Evolutionary conservation across 2,113 vertebrate genomes (phyloP).

Genomic region (Platichthys stellatus): DNA sequence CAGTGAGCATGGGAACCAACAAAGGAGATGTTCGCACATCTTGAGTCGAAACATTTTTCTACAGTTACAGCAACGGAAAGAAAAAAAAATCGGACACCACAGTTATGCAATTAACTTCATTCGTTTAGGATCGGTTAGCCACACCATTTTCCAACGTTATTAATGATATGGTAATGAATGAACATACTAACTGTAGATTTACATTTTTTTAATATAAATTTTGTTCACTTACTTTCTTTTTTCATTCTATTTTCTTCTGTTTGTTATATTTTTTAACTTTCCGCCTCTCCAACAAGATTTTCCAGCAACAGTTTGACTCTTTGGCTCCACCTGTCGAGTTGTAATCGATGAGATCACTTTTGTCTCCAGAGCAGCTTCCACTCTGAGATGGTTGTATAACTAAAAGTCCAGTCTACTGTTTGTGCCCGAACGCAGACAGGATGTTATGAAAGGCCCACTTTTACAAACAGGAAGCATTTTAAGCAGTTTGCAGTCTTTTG

Average conservation of each 20-base stretch:
- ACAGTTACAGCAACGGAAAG: background rate
- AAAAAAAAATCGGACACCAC: background rate
- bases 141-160: background rate
- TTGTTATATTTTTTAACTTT: background rate
- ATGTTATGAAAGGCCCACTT: conserved; percentile 63
- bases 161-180: background rate
- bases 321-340: conserved; percentile 20
- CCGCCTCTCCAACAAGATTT: background rate
- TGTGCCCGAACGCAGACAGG: conserved; percentile 55
- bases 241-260: background rate
- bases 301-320: background rate
- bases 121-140: background rate
- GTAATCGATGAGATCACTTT: conserved; percentile 10
- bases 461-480: conserved; percentile 74
- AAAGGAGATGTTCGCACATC: background rate
- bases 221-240: background rate
- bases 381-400: conserved; percentile 46
- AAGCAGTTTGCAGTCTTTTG: conserved; percentile 58
- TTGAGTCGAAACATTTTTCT: background rate
- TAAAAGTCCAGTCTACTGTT: conserved; percentile 50
- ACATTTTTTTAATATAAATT: background rate
- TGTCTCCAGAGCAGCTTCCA: background rate
- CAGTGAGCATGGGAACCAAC: background rate
- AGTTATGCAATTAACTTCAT: background rate
- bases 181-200: background rate